These are phyloP conservation scores for Balearica regulorum DNA, from an alignment of 2,797 vertebrate genomes.

Conservation along the genomic window DNA sequence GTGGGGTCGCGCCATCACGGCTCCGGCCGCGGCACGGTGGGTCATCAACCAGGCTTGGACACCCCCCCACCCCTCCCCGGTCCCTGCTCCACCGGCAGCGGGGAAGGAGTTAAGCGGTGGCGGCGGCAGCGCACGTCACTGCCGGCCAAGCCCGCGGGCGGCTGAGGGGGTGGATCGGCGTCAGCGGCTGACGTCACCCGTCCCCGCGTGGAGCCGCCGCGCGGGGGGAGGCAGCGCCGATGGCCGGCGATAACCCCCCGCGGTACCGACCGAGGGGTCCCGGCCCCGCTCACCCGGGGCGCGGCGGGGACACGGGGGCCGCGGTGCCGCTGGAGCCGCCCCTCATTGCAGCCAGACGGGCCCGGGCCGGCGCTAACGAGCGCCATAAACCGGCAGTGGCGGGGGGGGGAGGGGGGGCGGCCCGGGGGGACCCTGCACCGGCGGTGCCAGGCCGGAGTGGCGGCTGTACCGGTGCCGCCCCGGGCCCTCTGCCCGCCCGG, in stretches of 20 bases:
- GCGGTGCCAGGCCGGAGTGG: neutral
- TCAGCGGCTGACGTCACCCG: constrained; percentile 40
- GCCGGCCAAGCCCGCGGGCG: constrained; percentile 20
- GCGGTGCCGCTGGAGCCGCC: neutral
- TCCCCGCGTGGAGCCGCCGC: neutral
- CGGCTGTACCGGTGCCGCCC: too few species aligned
- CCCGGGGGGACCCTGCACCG: neutral
- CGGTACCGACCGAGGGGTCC: neutral
- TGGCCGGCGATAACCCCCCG: neutral
- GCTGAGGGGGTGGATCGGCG: constrained; percentile 44
- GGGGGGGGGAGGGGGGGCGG: neutral
- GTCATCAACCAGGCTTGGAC: neutral
- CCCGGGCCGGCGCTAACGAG: neutral
- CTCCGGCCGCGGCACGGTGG: neutral
- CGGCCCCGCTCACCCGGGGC: neutral
- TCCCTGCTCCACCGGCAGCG: neutral
- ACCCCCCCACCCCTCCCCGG: fast-evolving
- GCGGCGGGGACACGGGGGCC: neutral
- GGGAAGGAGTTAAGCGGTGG: neutral
- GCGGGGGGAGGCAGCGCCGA: neutral
- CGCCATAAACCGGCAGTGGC: neutral
- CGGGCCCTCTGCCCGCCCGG: fast-evolving
- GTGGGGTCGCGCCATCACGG: fast-evolving
- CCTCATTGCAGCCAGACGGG: neutral
- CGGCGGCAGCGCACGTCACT: neutral